These are phyloP conservation scores for Mobula birostris DNA, from an alignment of 2,113 vertebrate genomes.

Conservation along the genomic window DNA sequence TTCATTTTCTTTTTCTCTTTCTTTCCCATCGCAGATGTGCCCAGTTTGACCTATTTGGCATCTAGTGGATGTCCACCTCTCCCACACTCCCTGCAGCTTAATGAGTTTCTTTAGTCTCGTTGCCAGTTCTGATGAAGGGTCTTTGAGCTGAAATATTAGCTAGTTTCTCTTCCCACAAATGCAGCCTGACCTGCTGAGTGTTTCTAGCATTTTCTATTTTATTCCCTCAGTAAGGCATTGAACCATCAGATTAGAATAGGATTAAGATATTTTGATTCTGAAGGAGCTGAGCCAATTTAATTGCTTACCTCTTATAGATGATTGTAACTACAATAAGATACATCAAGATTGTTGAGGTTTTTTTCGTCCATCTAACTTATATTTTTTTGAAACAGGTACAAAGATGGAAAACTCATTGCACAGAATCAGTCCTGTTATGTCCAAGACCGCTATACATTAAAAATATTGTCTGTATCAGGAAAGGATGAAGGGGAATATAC, in stretches of 20 bases:
- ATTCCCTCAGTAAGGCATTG: background rate
- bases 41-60: too few species aligned
- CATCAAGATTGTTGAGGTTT: background rate
- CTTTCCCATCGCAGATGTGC: too few species aligned
- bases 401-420: slow-evolving; percentile 63
- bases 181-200: too few species aligned
- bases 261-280: background rate
- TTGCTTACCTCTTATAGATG: background rate
- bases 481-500: slow-evolving; percentile 72
- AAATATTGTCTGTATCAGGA: slow-evolving; percentile 60
- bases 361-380: background rate
- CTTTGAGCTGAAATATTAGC: too few species aligned
- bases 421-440: slow-evolving; percentile 66
- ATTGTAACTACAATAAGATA: background rate
- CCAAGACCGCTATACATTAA: slow-evolving; percentile 54
- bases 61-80: too few species aligned
- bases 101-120: too few species aligned
- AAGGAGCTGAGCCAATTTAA: background rate
- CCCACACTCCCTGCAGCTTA: too few species aligned
- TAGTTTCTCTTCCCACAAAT: too few species aligned
- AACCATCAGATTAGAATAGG: background rate
- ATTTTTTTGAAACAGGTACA: slow-evolving; percentile 62
- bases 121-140: too few species aligned
- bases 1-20: too few species aligned
- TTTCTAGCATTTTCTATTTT: too few species aligned